Percentiles rank a stretch among this genome's conserved stretches.
phyloP scores from a whole-genome alignment of 2,113 vertebrate genomes.

The Eretmochelys imbricata region DNA sequence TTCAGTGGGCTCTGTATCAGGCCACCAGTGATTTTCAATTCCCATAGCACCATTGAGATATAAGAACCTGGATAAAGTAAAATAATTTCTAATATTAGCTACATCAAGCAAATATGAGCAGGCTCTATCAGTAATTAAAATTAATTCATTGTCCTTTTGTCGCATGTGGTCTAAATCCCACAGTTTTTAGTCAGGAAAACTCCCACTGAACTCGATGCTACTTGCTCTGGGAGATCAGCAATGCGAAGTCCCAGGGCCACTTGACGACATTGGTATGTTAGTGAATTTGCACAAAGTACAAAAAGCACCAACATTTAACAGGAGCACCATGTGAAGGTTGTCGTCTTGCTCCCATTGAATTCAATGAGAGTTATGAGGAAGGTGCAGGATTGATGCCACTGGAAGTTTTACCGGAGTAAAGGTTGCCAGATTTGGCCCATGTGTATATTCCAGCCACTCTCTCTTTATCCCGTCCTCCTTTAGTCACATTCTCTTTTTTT shows the following conservation, averaged over 20 bases:
- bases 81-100: neutral
- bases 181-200: neutral
- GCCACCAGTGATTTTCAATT: neutral
- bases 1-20: neutral
- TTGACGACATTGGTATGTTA: no score
- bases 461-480: neutral
- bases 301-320: no score
- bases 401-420: neutral
- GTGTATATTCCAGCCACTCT: neutral
- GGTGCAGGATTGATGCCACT: neutral
- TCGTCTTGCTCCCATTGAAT: neutral
- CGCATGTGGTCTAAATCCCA: neutral
- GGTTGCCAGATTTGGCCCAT: neutral
- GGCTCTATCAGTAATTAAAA: neutral
- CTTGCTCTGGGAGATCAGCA: no score
- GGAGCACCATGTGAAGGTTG: no score
- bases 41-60: neutral
- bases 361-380: neutral
- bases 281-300: no score
- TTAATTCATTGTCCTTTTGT: neutral
- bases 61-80: neutral
- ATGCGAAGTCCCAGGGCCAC: no score
- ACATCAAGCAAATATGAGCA: neutral
- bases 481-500: neutral
- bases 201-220: neutral